phyloP scores from a whole-genome alignment of 1,140 invertebrate species.

The Physella acuta region DNA sequence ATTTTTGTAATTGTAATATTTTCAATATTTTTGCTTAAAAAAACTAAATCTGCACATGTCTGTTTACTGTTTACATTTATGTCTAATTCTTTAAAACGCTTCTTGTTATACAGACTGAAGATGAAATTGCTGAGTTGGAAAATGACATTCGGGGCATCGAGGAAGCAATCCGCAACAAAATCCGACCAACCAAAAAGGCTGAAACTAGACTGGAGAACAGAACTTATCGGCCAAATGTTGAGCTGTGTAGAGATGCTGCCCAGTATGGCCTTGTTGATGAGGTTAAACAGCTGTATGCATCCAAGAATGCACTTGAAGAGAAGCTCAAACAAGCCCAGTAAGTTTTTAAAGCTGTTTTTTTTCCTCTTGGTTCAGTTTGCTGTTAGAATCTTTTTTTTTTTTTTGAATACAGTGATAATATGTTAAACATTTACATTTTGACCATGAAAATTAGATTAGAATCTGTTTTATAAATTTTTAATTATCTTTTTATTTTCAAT shows the following conservation, averaged over 20 bases:
- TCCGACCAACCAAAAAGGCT: slow-evolving; percentile 57
- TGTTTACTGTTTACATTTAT: neutral
- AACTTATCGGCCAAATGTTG: slow-evolving; percentile 68
- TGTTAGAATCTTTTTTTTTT: too few relatives aligned
- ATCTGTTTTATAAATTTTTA: too few relatives aligned
- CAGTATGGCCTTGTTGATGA: slow-evolving; percentile 63
- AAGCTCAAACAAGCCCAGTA: slow-evolving; percentile 60
- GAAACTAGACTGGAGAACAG: slow-evolving; percentile 61
- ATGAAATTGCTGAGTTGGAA: slow-evolving; percentile 73
- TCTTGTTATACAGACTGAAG: slow-evolving; percentile 68
- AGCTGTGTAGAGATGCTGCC: slow-evolving; percentile 77
- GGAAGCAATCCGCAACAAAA: slow-evolving; percentile 57
- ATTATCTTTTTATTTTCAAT: too few relatives aligned
- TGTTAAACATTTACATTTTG: too few relatives aligned
- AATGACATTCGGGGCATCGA: slow-evolving; percentile 59
- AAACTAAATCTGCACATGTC: neutral
- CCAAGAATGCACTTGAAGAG: slow-evolving; percentile 57
- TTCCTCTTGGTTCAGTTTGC: neutral
- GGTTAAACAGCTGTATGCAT: slow-evolving; percentile 59
- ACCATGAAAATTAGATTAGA: too few relatives aligned
- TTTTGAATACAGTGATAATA: too few relatives aligned
- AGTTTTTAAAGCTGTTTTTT: slow-evolving; percentile 30
- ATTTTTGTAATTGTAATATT: neutral
- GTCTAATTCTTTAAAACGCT: neutral
- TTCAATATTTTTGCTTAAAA: neutral